phyloP scores from a whole-genome alignment of 2,113 vertebrate genomes.

The Microtus ochrogaster region DNA sequence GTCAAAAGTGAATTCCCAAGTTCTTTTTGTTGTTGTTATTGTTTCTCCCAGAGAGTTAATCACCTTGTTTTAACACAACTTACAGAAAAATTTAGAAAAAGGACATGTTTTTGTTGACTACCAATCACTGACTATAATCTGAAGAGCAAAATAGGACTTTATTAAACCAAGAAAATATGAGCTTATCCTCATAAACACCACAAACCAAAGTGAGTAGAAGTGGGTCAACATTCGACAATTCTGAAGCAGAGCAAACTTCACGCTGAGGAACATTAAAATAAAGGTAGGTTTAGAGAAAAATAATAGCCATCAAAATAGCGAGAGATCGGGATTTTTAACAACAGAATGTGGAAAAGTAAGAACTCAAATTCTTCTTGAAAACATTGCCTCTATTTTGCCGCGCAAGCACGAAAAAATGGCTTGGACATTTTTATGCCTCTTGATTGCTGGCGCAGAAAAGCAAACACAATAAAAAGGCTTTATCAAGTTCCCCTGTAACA shows the following conservation, averaged over 20 bases:
- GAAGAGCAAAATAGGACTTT: background rate
- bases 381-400: slow-evolving; percentile 30
- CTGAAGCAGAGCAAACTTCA: background rate
- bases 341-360: background rate
- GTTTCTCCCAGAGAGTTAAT: background rate
- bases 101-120: background rate
- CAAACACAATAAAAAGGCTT: slow-evolving; percentile 75
- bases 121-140: background rate
- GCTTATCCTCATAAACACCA: background rate
- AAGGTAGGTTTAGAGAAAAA: background rate
- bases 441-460: slow-evolving; percentile 65
- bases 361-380: background rate
- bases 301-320: background rate
- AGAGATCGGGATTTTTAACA: slow-evolving; percentile 11
- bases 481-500: slow-evolving; percentile 74
- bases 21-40: background rate
- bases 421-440: slow-evolving; percentile 57
- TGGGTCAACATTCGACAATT: background rate
- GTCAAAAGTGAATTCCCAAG: background rate
- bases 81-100: background rate
- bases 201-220: background rate
- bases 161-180: background rate
- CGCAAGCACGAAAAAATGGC: slow-evolving; percentile 36
- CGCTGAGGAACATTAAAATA: slow-evolving; percentile 27
- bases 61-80: slow-evolving; percentile 18